Conservation (phyloP, 2,797 vertebrate species). For the Pangasius djambal region DNA sequence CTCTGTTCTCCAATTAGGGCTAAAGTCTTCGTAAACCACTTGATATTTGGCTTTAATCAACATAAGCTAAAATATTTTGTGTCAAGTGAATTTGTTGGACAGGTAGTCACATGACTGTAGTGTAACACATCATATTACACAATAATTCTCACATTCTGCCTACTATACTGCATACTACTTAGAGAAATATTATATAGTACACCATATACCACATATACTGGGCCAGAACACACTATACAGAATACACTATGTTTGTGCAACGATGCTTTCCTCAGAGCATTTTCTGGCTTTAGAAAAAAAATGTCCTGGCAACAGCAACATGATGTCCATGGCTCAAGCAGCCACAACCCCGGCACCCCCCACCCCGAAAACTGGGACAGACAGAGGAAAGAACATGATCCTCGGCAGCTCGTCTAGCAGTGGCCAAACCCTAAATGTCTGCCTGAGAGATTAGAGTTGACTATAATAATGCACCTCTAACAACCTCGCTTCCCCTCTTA, state of each 20-base stretch:
- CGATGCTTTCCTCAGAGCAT: background rate
- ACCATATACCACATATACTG: background rate
- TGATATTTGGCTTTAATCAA: background rate
- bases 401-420: background rate
- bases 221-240: background rate
- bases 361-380: background rate
- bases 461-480: constrained; percentile 27
- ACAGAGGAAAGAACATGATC: constrained; percentile 16
- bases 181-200: background rate
- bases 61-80: background rate
- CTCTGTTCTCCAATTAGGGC: background rate
- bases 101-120: background rate
- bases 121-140: background rate
- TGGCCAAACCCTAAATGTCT: constrained; percentile 23
- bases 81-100: background rate
- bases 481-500: constrained; percentile 4
- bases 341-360: background rate
- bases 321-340: background rate
- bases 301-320: background rate
- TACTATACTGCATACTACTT: background rate
- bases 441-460: constrained; percentile 19
- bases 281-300: background rate
- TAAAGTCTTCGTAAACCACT: background rate
- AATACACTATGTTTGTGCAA: background rate
- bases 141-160: background rate